These are phyloP conservation scores for Rhodeus uyekii DNA, from an alignment of 2,797 vertebrate species.

Conservation along the genomic window DNA sequence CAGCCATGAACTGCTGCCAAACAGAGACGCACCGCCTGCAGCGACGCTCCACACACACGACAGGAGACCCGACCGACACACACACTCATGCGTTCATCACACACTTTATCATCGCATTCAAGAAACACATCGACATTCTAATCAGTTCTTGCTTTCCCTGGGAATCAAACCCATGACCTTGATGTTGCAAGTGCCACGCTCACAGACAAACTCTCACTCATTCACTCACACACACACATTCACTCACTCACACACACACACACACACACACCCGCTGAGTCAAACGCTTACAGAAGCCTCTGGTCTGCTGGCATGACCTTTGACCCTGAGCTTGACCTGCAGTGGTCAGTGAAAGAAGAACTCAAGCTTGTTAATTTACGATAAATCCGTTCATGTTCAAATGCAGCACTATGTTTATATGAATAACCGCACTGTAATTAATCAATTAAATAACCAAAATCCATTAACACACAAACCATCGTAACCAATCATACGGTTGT, in stretches of 20 bases:
- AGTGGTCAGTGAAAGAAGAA: background rate
- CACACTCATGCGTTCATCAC: background rate
- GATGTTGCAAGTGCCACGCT: too few relatives aligned
- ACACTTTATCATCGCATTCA: too few relatives aligned
- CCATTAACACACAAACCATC: background rate
- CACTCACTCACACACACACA: too few relatives aligned
- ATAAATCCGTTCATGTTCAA: background rate
- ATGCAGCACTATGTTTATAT: background rate
- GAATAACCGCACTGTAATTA: background rate
- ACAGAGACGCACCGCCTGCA: constrained; percentile 3
- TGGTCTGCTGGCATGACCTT: too few relatives aligned
- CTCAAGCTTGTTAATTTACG: background rate
- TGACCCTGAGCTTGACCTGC: background rate
- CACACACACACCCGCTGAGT: too few relatives aligned
- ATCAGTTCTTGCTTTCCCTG: too few relatives aligned
- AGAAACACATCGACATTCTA: too few relatives aligned
- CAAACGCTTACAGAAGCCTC: too few relatives aligned
- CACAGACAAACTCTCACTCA: too few relatives aligned
- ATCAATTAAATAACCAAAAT: background rate
- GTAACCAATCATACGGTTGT: background rate
- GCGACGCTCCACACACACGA: background rate
- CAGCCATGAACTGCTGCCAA: background rate
- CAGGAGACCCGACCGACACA: background rate
- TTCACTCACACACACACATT: too few relatives aligned
- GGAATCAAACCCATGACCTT: too few relatives aligned